phyloP scores from a whole-genome alignment of 1,140 invertebrate species.

The Brachionus calyciflorus region DNA sequence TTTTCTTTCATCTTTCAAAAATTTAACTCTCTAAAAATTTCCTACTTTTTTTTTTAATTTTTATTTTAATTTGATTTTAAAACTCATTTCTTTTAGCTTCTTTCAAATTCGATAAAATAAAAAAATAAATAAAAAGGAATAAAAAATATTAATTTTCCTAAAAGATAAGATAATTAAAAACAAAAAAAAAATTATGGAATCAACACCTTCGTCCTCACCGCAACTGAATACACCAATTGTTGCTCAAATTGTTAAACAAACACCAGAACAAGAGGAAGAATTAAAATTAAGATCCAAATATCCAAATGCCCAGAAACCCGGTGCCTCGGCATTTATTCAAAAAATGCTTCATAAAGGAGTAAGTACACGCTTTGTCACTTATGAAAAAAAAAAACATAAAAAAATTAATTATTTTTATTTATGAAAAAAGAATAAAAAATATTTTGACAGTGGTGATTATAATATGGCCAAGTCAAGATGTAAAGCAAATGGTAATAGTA shows the following conservation, averaged over 20 bases:
- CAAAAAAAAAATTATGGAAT: too few species aligned
- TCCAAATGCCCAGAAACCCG: slow-evolving; percentile 41
- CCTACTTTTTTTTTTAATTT: too few species aligned
- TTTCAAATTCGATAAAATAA: not conserved
- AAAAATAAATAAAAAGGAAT: not conserved
- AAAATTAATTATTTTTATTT: not conserved
- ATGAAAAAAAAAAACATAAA: not conserved
- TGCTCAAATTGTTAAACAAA: not conserved
- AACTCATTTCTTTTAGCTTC: not conserved
- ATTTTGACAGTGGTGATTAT: slow-evolving; percentile 43
- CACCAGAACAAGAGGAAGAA: slow-evolving; percentile 43
- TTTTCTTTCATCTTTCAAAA: too few species aligned
- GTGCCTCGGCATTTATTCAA: slow-evolving; percentile 31
- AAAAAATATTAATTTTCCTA: not conserved
- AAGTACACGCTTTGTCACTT: not conserved
- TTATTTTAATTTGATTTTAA: too few species aligned
- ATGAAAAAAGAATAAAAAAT: slow-evolving; percentile 29
- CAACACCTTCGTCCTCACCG: slow-evolving; percentile 16
- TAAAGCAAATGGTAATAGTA: not conserved
- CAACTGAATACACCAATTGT: not conserved
- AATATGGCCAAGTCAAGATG: slow-evolving; percentile 35
- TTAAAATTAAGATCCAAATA: slow-evolving; percentile 33
- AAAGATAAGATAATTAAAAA: too few species aligned
- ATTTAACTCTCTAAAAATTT: too few species aligned
- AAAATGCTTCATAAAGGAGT: slow-evolving; percentile 45